These are phyloP conservation scores for Seira ritae DNA, from an alignment of 2,888 invertebrate species.

Conservation along the genomic window DNA sequence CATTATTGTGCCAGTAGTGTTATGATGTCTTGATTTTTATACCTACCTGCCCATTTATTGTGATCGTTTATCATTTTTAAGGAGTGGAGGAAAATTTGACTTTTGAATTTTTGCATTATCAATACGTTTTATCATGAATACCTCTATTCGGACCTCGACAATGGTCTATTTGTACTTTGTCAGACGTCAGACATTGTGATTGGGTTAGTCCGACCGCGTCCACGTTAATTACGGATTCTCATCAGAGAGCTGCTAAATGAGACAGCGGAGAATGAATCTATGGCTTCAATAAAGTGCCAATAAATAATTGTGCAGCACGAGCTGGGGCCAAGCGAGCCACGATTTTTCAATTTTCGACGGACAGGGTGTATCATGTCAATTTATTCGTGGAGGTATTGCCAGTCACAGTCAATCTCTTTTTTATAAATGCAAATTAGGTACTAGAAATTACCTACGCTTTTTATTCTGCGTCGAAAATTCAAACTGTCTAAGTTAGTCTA, in stretches of 20 bases:
- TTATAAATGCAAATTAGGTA: constrained; percentile 49
- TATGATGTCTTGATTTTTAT: background rate
- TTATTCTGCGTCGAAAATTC: no score
- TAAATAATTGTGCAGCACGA: constrained; percentile 25
- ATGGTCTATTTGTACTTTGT: constrained; percentile 25
- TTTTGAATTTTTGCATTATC: constrained; percentile 30
- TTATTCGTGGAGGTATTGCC: constrained; percentile 39
- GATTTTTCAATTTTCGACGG: constrained; percentile 48
- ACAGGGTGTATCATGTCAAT: constrained; percentile 52
- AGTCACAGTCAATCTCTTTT: constrained; percentile 40
- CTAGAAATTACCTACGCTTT: constrained; percentile 27
- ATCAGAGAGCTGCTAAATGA: constrained; percentile 14
- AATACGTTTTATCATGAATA: no score
- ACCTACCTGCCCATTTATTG: constrained; percentile 6
- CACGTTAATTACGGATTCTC: constrained; percentile 49
- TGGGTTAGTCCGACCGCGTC: no score
- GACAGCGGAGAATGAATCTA: background rate
- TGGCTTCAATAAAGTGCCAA: constrained; percentile 32
- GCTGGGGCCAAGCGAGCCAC: constrained; percentile 42
- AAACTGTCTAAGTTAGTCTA: no score
- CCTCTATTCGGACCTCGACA: background rate
- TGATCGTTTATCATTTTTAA: constrained; percentile 13
- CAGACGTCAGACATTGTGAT: background rate
- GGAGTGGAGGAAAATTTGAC: constrained; percentile 33
- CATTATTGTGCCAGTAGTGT: background rate